These are phyloP conservation scores for Crotophaga sulcirostris DNA, from an alignment of 2,113 vertebrate genomes.

Conservation along the genomic window DNA sequence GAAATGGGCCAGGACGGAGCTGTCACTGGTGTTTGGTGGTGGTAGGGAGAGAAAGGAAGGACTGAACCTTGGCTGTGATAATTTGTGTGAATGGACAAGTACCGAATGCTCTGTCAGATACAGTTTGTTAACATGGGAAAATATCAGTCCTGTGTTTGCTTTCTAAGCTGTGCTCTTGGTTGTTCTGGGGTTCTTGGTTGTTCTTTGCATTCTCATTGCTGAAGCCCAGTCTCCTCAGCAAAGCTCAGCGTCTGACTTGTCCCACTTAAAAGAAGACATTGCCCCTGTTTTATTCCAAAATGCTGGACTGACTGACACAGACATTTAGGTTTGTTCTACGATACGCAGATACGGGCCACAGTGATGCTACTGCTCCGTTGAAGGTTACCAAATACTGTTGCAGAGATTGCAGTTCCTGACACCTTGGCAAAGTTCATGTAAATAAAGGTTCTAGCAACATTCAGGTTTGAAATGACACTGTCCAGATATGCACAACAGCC, in stretches of 20 bases:
- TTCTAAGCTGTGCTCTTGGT: background rate
- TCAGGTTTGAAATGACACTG: too few relatives aligned
- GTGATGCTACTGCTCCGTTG: background rate
- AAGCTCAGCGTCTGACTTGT: background rate
- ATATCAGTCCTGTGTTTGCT: background rate
- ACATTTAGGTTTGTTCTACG: background rate
- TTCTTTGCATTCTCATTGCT: background rate
- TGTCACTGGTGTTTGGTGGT: background rate
- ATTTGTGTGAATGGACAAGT: background rate
- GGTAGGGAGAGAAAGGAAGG: background rate
- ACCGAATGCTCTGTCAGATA: background rate
- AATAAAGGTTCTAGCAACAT: too few relatives aligned
- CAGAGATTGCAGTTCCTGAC: background rate
- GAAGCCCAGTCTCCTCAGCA: background rate
- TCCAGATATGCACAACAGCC: too few relatives aligned
- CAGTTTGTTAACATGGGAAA: background rate
- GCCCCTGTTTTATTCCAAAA: background rate
- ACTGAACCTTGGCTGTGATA: background rate
- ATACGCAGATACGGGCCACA: background rate
- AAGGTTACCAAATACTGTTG: background rate
- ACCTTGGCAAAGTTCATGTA: background rate
- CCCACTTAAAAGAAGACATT: background rate
- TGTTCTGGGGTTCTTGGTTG: accelerated
- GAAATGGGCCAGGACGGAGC: background rate
- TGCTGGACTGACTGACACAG: background rate